These are phyloP conservation scores for Euclidia mi DNA, from an alignment of 2,888 invertebrate species.

Conservation along the genomic window DNA sequence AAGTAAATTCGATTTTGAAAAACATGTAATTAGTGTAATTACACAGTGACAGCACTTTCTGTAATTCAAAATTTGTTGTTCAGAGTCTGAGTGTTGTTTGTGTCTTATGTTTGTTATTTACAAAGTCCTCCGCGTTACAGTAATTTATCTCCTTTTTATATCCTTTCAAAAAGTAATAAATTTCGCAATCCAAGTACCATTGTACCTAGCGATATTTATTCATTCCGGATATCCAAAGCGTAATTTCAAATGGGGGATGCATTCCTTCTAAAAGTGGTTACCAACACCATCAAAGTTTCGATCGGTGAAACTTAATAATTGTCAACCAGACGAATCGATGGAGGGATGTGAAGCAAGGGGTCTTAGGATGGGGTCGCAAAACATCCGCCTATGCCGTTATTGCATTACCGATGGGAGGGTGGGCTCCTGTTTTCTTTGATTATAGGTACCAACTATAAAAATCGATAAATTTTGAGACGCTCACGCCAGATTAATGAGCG, in stretches of 20 bases:
- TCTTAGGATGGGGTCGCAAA: conserved; percentile 61
- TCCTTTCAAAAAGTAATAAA: too few species aligned
- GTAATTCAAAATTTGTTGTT: too few species aligned
- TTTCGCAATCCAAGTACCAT: too few species aligned
- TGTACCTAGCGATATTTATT: too few species aligned
- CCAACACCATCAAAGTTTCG: conserved; percentile 30
- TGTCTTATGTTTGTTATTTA: too few species aligned
- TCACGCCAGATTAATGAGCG: conserved; percentile 8
- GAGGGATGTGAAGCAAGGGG: conserved; percentile 46
- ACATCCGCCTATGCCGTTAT: conserved; percentile 72
- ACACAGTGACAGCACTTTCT: too few species aligned
- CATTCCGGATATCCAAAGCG: background rate
- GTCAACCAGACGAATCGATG: conserved; percentile 54
- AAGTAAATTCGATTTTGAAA: too few species aligned
- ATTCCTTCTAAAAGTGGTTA: background rate
- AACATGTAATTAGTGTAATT: too few species aligned
- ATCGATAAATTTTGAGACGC: conserved; percentile 53
- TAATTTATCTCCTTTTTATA: too few species aligned
- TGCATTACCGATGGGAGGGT: conserved; percentile 69
- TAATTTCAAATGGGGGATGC: background rate
- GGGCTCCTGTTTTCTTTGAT: conserved; percentile 51
- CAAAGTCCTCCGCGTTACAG: too few species aligned
- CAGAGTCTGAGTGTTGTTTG: too few species aligned
- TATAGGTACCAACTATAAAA: conserved; percentile 40
- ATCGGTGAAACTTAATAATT: conserved; percentile 57